Percentiles rank a stretch among this genome's conserved stretches.
Evolutionary conservation across 1,140 invertebrate genomes (phyloP).

Genomic region (Bathynomus jamesi): DNA sequence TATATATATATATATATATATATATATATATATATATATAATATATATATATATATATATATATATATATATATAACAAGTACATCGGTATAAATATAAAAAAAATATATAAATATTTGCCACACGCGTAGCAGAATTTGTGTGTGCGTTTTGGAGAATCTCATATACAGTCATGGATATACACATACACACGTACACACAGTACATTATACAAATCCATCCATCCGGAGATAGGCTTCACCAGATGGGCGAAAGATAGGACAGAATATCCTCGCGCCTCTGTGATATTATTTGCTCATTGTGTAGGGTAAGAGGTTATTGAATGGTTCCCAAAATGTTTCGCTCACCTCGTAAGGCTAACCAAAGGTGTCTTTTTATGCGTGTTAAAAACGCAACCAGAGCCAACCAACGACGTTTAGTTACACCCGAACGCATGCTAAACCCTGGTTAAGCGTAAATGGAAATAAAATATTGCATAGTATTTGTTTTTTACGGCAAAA

Average conservation of each 20-base stretch:
- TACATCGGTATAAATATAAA: not conserved
- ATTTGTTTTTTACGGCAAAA: too few relatives aligned
- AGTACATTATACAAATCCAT: too few relatives aligned
- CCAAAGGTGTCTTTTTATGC: too few relatives aligned
- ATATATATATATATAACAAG: slow-evolving; percentile 8
- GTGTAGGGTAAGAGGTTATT: slow-evolving; percentile 1
- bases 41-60: slow-evolving; percentile 7
- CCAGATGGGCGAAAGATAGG: not conserved
- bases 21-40: slow-evolving; percentile 13
- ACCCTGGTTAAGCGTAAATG: too few relatives aligned
- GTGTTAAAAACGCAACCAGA: too few relatives aligned
- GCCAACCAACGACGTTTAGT: too few relatives aligned
- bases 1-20: slow-evolving; percentile 4
- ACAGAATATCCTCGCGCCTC: not conserved
- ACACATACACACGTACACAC: not conserved
- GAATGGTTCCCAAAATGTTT: not conserved
- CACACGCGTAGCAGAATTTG: not conserved
- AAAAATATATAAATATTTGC: slow-evolving; percentile 5
- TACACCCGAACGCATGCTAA: too few relatives aligned
- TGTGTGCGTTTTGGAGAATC: not conserved
- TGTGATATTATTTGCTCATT: slow-evolving; percentile 1
- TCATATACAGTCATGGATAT: not conserved
- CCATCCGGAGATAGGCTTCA: not conserved
- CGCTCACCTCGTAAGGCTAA: not conserved
- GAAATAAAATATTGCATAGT: too few relatives aligned